These are phyloP conservation scores for Poecilus cupreus DNA, from an alignment of 2,888 invertebrate genomes.

Conservation along the genomic window DNA sequence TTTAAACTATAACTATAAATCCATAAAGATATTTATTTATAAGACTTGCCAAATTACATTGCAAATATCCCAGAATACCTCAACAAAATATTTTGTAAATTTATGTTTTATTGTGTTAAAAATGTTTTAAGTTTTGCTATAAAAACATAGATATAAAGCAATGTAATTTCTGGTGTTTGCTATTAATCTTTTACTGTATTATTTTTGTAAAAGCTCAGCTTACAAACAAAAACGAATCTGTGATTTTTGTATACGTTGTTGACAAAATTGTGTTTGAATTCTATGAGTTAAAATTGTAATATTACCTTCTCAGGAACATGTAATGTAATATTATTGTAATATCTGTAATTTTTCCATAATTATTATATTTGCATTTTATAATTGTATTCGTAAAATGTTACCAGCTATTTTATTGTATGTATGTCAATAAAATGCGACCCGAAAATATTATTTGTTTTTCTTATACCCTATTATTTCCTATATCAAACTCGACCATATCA, in stretches of 20 bases:
- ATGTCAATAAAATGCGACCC: neutral
- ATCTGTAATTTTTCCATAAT: no score
- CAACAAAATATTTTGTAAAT: neutral
- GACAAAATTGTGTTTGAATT: slow-evolving; percentile 27
- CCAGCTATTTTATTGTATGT: neutral
- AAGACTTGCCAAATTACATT: neutral
- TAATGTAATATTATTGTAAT: neutral
- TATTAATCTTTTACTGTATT: neutral
- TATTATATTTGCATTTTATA: neutral
- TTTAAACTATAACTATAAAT: no score
- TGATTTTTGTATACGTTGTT: slow-evolving; percentile 39
- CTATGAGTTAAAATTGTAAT: neutral
- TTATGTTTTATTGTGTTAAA: neutral
- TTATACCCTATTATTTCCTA: neutral
- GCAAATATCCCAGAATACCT: neutral
- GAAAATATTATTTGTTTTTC: neutral
- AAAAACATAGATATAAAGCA: neutral
- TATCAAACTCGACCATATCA: no score
- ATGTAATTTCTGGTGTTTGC: neutral
- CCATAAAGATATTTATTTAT: neutral
- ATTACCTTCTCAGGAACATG: slow-evolving; percentile 9
- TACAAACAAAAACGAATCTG: neutral
- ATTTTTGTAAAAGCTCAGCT: no score
- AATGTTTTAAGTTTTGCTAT: neutral
- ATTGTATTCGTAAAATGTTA: neutral